Conservation (phyloP, 2,888 invertebrate genomes). For the Mimachlamys varia region DNA sequence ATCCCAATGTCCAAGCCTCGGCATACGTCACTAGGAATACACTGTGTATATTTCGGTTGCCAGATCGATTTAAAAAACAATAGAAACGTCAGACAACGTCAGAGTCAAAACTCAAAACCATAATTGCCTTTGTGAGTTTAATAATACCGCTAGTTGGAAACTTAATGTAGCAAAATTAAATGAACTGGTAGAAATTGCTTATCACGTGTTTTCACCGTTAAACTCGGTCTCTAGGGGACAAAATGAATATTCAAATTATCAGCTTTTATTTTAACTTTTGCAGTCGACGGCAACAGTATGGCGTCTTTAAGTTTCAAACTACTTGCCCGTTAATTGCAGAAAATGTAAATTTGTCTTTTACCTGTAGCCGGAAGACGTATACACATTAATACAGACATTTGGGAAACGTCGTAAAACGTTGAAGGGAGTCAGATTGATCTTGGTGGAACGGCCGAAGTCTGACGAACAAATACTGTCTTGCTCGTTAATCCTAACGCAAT, state of each 20-base stretch:
- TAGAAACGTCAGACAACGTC: slow-evolving; percentile 15
- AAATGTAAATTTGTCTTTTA: slow-evolving; percentile 36
- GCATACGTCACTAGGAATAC: neutral
- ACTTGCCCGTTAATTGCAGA: slow-evolving; percentile 15
- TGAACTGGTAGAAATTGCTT: slow-evolving; percentile 34
- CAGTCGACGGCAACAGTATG: slow-evolving; percentile 22
- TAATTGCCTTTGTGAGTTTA: slow-evolving; percentile 34
- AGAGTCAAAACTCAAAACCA: slow-evolving; percentile 30
- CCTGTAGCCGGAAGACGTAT: slow-evolving; percentile 1
- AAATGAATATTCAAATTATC: slow-evolving; percentile 29
- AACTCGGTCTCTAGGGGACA: neutral
- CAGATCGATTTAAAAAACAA: slow-evolving; percentile 10
- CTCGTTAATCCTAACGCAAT: slow-evolving; percentile 9
- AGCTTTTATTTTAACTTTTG: slow-evolving; percentile 34
- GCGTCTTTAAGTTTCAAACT: slow-evolving; percentile 5
- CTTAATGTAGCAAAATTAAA: slow-evolving; percentile 34
- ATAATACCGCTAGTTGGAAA: slow-evolving; percentile 31
- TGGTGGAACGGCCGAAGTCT: neutral
- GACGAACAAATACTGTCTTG: neutral
- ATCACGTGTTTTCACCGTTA: slow-evolving; percentile 33
- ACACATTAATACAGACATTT: slow-evolving; percentile 28
- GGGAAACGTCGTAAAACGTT: neutral
- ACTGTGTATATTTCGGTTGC: neutral
- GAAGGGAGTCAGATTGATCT: slow-evolving; percentile 31
- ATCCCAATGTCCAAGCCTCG: neutral